Evolutionary conservation across 2,888 invertebrate genomes (phyloP).

Genomic region (Poecilus cupreus): DNA sequence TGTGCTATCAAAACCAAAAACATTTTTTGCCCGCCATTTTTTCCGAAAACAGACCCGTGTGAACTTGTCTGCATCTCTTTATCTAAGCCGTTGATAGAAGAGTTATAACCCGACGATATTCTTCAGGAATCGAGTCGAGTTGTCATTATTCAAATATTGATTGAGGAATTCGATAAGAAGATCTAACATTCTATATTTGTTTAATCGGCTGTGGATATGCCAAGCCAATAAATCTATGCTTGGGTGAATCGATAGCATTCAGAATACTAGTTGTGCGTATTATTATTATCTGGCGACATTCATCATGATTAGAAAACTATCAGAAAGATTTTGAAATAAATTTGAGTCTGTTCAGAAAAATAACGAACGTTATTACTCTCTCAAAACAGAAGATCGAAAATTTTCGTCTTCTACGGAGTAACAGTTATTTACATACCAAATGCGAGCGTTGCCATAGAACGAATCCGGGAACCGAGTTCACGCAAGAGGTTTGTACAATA

Average conservation of each 20-base stretch:
- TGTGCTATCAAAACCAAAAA: neutral
- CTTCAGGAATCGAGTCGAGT: slow-evolving; percentile 1
- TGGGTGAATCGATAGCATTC: neutral
- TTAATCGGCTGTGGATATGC: slow-evolving; percentile 38
- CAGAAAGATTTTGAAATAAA: neutral
- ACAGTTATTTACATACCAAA: too few relatives aligned
- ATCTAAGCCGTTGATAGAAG: too few relatives aligned
- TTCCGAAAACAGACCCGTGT: neutral
- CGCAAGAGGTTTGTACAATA: too few relatives aligned
- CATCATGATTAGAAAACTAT: neutral
- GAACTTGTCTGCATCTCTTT: neutral
- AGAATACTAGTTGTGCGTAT: neutral
- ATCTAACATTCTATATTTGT: slow-evolving; percentile 46
- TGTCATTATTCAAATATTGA: slow-evolving; percentile 51
- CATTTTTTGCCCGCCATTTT: neutral
- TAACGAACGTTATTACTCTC: too few relatives aligned
- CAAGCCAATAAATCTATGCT: slow-evolving; percentile 11
- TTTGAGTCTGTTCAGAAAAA: too few relatives aligned
- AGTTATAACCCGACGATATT: neutral
- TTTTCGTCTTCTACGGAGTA: too few relatives aligned
- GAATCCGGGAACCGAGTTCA: too few relatives aligned
- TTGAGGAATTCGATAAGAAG: slow-evolving; percentile 10
- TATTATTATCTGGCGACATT: neutral
- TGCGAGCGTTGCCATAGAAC: too few relatives aligned
- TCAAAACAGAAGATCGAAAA: too few relatives aligned